These are phyloP conservation scores for Trissoscelio sp. DNA, from an alignment of 2,888 invertebrate genomes.

Conservation along the genomic window DNA sequence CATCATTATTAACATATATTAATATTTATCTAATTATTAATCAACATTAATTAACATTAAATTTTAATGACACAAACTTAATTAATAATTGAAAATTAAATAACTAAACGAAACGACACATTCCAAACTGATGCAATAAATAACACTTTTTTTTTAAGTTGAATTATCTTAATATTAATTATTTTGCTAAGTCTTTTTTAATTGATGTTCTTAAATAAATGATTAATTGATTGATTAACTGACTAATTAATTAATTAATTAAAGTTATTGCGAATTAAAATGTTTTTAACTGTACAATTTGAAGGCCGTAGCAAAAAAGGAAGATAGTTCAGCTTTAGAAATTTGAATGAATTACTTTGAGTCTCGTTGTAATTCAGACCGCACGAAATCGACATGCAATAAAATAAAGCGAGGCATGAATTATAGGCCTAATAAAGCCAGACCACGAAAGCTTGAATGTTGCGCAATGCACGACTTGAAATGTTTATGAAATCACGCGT, in stretches of 20 bases:
- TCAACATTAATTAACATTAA: neutral
- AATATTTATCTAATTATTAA: neutral
- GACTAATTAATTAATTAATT: no score
- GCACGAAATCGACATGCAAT: conserved; percentile 46
- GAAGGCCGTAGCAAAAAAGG: neutral
- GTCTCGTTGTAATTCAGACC: neutral
- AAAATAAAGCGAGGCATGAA: conserved; percentile 39
- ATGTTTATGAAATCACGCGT: conserved; percentile 46
- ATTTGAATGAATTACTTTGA: neutral
- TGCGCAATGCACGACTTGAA: conserved; percentile 39
- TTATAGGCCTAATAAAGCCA: conserved; percentile 37
- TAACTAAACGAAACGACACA: no score
- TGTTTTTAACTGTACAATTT: no score
- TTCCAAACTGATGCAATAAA: no score
- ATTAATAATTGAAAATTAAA: no score
- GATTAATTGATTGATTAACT: no score
- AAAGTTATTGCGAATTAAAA: no score
- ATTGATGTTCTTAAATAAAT: no score
- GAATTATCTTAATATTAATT: no score
- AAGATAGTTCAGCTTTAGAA: neutral
- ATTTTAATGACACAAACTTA: neutral
- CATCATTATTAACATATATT: neutral
- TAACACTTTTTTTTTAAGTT: no score
- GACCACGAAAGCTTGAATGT: conserved; percentile 36
- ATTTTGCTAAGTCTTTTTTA: no score